These are phyloP conservation scores for Cyclura pinguis DNA, from an alignment of 2,797 vertebrate genomes.

Conservation along the genomic window DNA sequence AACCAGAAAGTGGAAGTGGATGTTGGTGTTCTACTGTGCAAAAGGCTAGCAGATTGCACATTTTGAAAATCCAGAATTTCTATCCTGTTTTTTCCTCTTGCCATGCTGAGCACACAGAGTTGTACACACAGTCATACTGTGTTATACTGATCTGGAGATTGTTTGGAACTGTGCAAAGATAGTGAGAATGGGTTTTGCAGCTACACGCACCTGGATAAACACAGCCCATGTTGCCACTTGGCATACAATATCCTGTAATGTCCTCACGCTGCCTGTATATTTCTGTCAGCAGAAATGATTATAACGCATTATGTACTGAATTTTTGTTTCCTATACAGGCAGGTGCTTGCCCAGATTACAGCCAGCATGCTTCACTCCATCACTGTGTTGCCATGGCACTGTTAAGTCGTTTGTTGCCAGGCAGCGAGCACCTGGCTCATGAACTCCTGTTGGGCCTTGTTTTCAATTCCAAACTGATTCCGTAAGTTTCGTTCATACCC, in stretches of 20 bases:
- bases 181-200: neutral
- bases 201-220: neutral
- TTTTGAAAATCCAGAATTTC: neutral
- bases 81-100: neutral
- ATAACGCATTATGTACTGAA: slow-evolving; percentile 3
- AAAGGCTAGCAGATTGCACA: neutral
- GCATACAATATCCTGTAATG: neutral
- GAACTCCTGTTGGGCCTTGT: slow-evolving; percentile 86
- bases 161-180: neutral
- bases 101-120: neutral
- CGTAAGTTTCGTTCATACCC: slow-evolving; percentile 82
- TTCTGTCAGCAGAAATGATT: slow-evolving; percentile 25
- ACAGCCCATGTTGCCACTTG: neutral
- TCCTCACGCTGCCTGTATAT: neutral
- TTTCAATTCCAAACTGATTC: slow-evolving; percentile 92
- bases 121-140: neutral
- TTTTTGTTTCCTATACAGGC: slow-evolving; percentile 80
- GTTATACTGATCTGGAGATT: neutral
- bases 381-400: slow-evolving; percentile 89
- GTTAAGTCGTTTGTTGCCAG: slow-evolving; percentile 90
- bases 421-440: slow-evolving; percentile 90
- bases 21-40: neutral
- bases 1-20: neutral
- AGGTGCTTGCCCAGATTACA: slow-evolving; percentile 76
- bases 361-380: slow-evolving; percentile 83